These are phyloP conservation scores for Zelostemma sp. DNA, from an alignment of 1,140 invertebrate genomes.

Conservation along the genomic window DNA sequence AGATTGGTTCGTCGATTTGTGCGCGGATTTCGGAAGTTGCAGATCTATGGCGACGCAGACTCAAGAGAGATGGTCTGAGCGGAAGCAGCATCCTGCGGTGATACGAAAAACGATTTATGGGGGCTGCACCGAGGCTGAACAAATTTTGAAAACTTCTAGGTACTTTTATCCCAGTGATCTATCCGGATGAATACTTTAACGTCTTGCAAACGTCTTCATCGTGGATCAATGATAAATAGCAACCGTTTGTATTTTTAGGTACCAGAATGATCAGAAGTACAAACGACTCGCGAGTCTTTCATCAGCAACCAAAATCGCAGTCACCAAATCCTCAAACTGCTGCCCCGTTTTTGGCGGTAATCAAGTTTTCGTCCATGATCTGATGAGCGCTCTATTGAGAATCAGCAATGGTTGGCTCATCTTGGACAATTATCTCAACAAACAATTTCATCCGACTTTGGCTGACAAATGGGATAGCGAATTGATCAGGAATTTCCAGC, in stretches of 20 bases:
- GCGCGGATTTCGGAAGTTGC: slow-evolving; percentile 27
- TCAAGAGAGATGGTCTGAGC: background rate
- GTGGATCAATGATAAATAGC: no score
- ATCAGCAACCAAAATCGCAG: slow-evolving; percentile 56
- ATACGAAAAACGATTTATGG: slow-evolving; percentile 54
- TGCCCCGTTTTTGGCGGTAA: slow-evolving; percentile 59
- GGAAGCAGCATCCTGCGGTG: slow-evolving; percentile 48
- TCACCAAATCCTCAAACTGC: slow-evolving; percentile 58
- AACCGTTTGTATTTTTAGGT: no score
- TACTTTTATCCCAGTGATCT: no score
- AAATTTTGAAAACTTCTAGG: slow-evolving; percentile 45
- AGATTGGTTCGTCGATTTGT: slow-evolving; percentile 48
- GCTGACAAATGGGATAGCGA: slow-evolving; percentile 53
- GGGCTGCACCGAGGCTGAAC: slow-evolving; percentile 60
- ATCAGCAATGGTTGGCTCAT: slow-evolving; percentile 64
- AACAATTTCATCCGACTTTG: slow-evolving; percentile 56
- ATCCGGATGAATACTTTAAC: no score
- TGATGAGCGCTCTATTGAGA: slow-evolving; percentile 59
- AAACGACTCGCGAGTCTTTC: slow-evolving; percentile 53
- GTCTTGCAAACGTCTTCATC: no score
- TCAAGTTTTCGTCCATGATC: slow-evolving; percentile 51
- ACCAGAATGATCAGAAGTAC: slow-evolving; percentile 35
- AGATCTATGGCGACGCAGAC: slow-evolving; percentile 50
- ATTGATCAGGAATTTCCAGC: slow-evolving; percentile 50
- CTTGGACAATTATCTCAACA: slow-evolving; percentile 64